Conservation (phyloP, 2,113 vertebrate genomes). For the Zosterops hypoxanthus region DNA sequence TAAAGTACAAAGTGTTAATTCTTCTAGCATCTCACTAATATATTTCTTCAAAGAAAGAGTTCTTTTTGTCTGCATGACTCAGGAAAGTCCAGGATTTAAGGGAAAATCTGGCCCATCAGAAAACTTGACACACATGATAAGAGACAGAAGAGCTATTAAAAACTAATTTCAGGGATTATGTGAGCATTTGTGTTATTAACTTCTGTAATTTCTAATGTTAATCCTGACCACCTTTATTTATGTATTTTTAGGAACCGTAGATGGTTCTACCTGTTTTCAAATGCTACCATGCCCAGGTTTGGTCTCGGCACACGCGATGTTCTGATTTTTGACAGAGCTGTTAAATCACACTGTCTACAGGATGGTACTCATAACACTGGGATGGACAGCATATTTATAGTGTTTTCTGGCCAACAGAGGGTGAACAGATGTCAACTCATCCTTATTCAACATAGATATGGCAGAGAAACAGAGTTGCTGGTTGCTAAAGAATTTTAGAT, state of each 20-base stretch:
- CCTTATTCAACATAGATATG: background rate
- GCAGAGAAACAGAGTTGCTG: background rate
- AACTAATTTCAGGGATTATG: background rate
- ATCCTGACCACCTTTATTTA: background rate
- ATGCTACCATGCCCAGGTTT: background rate
- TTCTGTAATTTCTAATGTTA: background rate
- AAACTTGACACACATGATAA: background rate
- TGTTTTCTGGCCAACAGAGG: background rate
- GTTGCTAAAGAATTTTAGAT: background rate
- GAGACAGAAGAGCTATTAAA: background rate
- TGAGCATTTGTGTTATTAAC: background rate
- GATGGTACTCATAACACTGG: background rate
- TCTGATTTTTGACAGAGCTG: background rate
- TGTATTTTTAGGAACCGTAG: background rate
- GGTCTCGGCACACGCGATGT: background rate
- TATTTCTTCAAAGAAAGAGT: background rate
- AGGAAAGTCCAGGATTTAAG: background rate
- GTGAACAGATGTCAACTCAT: background rate
- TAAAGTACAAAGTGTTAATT: background rate
- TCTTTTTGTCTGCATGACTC: background rate
- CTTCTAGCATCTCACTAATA: background rate
- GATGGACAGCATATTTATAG: background rate
- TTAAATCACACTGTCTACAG: background rate
- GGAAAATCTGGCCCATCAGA: rapidly evolving
- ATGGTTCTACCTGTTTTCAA: background rate